Base-by-base conservation (phyloP, 2,888 invertebrate genomes). In the Drosophila pegasa region DNA sequence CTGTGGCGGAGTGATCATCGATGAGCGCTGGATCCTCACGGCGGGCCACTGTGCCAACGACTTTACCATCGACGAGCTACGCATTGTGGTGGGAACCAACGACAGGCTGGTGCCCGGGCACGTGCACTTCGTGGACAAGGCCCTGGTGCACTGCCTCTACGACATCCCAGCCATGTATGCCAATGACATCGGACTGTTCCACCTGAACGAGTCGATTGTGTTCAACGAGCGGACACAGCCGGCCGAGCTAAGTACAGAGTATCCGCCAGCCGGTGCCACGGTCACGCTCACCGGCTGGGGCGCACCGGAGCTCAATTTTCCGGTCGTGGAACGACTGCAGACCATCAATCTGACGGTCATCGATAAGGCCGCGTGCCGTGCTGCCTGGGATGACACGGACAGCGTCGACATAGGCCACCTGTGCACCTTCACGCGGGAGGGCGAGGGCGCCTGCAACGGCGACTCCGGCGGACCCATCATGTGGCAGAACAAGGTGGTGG, bases 131-230 rank as follows among this genome's bases (percentile, higher is more conserved):
- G 78, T 81, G 5, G 82, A 78, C 2, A 18, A 65, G 16, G 66
- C 82, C 0, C 14, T 76, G 18, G 54, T 81, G 0, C 90, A 91
- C 48, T 82, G 78, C 22, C 71, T 79, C 22, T 90, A 90, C 45
- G 87, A 89, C 20, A 63, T 63, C 0, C 88, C 88, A 0, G 84
- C 86, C 1, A 4, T 75, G 6, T 90, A 81, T 59, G 63, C 90
- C 16, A 94, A 96, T 83, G 96, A 96, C 78, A 95, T 96, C 51
- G 96, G 95, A 0, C 89, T 96, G 0, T 83, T 96, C 0, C 93
- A 93, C 77, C 92, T 96, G 12, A 91, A 93, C 2, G 82, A 92
- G 0, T 93, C 94, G 35, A 93, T 95, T 6, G 87, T 91, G 22
- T 93, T 94, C 56, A 91, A 93, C 45, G 92, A 93, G 1, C 88